Conservation (phyloP, 2,113 vertebrate genomes). For the Microcebus murinus region DNA sequence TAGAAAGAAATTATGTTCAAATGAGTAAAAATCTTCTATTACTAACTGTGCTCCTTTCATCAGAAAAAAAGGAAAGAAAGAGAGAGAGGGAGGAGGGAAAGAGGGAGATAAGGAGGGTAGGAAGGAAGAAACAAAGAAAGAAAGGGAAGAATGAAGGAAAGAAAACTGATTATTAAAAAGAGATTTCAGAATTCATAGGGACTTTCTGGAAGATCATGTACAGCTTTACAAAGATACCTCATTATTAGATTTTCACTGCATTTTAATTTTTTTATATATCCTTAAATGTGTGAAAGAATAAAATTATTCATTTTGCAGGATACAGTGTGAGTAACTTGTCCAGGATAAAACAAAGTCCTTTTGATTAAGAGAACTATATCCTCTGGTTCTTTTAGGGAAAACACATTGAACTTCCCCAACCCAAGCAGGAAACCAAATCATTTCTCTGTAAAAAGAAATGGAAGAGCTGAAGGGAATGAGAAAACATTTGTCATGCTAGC, state of each 20-base stretch:
- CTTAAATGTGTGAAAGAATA: background rate
- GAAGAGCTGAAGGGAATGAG: background rate
- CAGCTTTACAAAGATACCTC: background rate
- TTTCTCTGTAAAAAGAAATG: background rate
- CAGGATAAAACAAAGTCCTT: background rate
- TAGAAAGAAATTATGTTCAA: slow-evolving; percentile 42
- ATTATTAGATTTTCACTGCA: background rate
- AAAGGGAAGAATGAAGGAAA: rapidly evolving
- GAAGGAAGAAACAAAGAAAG: background rate
- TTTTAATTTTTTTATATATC: slow-evolving; percentile 12
- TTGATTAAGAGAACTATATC: background rate
- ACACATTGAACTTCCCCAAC: background rate
- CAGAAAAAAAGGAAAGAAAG: background rate
- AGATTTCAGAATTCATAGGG: background rate
- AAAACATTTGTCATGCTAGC: slow-evolving; percentile 47
- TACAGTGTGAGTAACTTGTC: background rate
- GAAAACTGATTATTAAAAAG: background rate
- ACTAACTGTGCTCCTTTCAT: background rate
- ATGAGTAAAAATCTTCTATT: background rate
- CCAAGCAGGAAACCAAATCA: slow-evolving; percentile 22
- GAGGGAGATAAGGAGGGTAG: rapidly evolving
- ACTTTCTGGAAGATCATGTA: background rate
- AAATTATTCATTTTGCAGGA: background rate
- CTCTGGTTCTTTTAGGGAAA: background rate
- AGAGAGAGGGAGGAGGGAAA: no score